Percentiles rank a stretch among this genome's conserved stretches.
Conservation (phyloP, 1,140 invertebrate genomes). For the Zaprionus tsacasi region DNA sequence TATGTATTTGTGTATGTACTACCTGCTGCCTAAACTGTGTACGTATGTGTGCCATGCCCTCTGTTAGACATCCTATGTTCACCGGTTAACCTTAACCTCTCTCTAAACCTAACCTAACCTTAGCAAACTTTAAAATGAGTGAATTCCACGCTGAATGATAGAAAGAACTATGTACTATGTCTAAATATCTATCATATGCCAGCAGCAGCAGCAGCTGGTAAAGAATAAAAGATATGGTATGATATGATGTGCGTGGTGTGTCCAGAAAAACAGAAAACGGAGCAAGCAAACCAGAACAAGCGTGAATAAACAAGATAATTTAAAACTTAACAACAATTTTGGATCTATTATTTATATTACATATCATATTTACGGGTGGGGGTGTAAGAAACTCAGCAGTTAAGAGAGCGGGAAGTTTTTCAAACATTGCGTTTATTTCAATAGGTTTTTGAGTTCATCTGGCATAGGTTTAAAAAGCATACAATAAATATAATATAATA, state of each 20-base stretch:
- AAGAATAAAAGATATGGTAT: neutral
- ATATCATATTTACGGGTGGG: too few relatives aligned
- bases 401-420: neutral
- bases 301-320: conserved; percentile 46
- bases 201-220: conserved; percentile 10
- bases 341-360: conserved; percentile 6
- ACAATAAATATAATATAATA: conserved; percentile 35
- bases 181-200: conserved; percentile 10
- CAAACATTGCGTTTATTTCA: conserved; percentile 45
- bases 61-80: conserved; percentile 19
- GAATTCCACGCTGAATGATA: neutral
- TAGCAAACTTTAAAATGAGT: conserved; percentile 15
- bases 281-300: conserved; percentile 43
- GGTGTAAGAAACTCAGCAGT: too few relatives aligned
- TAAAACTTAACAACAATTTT: conserved; percentile 20
- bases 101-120: conserved; percentile 19
- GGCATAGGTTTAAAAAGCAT: conserved; percentile 45
- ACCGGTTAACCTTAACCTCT: conserved; percentile 15
- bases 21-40: conserved; percentile 11
- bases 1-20: conserved; percentile 29
- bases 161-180: neutral
- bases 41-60: conserved; percentile 21
- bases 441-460: conserved; percentile 32
- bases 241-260: conserved; percentile 22
- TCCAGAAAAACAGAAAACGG: conserved; percentile 13